A percentile compares a stretch with the other conserved stretches of the same genome.
Evolutionary conservation across 2,113 vertebrate species (phyloP).

Genomic region (Anas platyrhynchos): DNA sequence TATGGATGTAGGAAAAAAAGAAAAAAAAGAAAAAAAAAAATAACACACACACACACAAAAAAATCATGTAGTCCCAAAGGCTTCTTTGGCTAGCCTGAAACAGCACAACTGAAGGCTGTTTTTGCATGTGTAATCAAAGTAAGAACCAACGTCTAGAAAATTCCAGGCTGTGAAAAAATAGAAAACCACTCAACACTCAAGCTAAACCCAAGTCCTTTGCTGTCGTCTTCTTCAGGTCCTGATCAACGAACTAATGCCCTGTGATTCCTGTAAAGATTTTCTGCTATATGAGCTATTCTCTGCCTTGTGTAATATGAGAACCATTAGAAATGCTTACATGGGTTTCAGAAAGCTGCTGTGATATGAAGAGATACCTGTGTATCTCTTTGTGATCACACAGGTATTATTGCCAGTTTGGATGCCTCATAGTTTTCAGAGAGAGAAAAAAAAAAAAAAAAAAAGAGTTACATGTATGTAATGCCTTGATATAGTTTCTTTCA

Average conservation of each 20-base stretch:
- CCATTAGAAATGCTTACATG: background rate
- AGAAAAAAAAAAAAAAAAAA: background rate
- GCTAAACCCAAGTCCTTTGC: background rate
- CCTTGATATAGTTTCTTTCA: background rate
- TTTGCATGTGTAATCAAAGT: background rate
- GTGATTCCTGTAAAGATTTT: background rate
- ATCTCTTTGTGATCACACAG: background rate
- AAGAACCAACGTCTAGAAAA: background rate
- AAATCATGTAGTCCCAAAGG: background rate
- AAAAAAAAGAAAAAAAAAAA: too few species aligned
- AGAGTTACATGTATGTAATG: background rate
- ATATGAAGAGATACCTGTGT: background rate
- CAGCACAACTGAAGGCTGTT: background rate
- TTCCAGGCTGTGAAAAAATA: background rate
- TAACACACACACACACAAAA: background rate
- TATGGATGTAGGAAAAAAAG: background rate
- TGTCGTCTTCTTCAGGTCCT: background rate
- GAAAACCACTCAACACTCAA: background rate
- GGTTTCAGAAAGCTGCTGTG: background rate
- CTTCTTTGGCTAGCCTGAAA: background rate
- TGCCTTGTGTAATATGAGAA: background rate
- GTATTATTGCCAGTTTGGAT: background rate
- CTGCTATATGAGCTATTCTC: background rate
- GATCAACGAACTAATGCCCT: background rate
- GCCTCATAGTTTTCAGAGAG: accelerated